These are phyloP conservation scores for Colaptes auratus DNA, from an alignment of 2,113 vertebrate species.

Conservation along the genomic window DNA sequence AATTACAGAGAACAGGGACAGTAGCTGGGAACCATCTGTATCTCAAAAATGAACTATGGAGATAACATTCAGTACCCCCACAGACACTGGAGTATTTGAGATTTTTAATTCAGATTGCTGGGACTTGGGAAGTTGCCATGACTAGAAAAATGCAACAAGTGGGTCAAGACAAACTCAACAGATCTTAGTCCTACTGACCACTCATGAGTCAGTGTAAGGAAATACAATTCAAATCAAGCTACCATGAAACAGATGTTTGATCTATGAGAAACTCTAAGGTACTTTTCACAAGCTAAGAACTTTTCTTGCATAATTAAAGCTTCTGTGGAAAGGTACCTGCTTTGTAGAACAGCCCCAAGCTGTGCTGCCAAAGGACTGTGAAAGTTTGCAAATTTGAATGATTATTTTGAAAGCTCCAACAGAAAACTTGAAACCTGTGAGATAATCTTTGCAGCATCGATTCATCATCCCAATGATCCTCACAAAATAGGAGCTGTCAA, in stretches of 20 bases:
- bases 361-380: not conserved
- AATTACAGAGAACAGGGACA: rapidly evolving
- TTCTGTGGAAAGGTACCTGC: not conserved
- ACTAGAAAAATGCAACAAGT: not conserved
- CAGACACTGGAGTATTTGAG: not conserved
- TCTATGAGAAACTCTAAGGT: not conserved
- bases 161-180: not conserved
- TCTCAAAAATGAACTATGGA: not conserved
- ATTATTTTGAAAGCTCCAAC: not conserved
- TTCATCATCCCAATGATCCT: not conserved
- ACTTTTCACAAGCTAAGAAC: not conserved
- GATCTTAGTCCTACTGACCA: not conserved
- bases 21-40: not conserved
- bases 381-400: not conserved
- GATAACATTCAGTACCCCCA: not conserved
- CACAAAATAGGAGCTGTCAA: not conserved
- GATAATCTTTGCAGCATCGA: not conserved
- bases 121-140: not conserved
- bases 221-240: not conserved
- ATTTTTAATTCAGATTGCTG: not conserved
- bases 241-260: not conserved
- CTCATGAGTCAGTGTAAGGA: rapidly evolving
- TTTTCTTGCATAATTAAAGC: not conserved
- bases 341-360: not conserved
- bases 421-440: not conserved